Percentiles rank a stretch among this genome's conserved stretches.
Evolutionary conservation across 2,113 vertebrate genomes (phyloP).

Genomic region (Ciconia maguari): DNA sequence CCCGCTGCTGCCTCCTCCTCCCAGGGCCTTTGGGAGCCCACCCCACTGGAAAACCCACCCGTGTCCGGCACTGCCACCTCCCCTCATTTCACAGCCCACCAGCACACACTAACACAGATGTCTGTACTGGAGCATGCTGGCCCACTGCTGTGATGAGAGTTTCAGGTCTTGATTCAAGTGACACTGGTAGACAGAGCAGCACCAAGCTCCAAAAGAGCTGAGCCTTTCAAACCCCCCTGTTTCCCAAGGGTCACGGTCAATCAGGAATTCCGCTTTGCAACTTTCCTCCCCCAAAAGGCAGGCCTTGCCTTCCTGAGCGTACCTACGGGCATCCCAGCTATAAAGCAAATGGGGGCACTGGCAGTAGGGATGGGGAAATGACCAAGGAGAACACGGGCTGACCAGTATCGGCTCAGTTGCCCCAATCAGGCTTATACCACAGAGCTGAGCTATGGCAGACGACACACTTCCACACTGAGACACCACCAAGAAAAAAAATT

Average conservation of each 20-base stretch:
- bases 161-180: accelerated
- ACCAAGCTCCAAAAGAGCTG: neutral
- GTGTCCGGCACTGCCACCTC: accelerated
- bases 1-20: accelerated
- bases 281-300: neutral
- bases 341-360: neutral
- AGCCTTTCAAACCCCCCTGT: neutral
- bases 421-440: accelerated
- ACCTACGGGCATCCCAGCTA: neutral
- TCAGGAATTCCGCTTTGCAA: neutral
- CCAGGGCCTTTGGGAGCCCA: neutral
- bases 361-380: neutral
- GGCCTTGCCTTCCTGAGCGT: neutral
- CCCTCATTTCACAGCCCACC: neutral
- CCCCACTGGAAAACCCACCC: neutral
- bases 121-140: neutral
- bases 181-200: neutral
- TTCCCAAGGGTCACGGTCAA: neutral
- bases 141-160: neutral
- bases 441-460: neutral
- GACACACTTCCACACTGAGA: neutral
- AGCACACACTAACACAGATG: neutral
- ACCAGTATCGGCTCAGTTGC: accelerated
- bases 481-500: neutral
- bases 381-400: accelerated